These are phyloP conservation scores for Atrina japonica DNA, from an alignment of 2,888 invertebrate species.

Conservation along the genomic window DNA sequence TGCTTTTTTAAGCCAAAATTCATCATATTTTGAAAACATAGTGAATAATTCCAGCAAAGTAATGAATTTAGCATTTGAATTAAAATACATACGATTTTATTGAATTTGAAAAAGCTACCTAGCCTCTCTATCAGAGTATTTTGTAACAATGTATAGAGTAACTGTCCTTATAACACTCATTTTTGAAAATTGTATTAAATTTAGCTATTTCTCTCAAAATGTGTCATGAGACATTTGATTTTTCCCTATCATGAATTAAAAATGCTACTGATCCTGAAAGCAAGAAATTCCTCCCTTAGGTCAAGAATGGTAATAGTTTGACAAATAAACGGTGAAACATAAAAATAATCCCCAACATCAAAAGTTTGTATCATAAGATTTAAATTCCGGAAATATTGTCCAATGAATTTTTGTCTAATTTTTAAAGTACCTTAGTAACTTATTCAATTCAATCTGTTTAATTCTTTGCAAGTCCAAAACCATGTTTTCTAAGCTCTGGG, in stretches of 20 bases:
- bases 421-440: conserved; percentile 9
- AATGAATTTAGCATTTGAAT: conserved; percentile 19
- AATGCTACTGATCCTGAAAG: conserved; percentile 20
- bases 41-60: conserved; percentile 19
- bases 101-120: conserved; percentile 12
- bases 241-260: conserved; percentile 25
- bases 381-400: neutral
- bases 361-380: conserved; percentile 28
- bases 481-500: conserved; percentile 21
- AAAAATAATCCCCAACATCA: conserved; percentile 15
- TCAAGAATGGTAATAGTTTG: conserved; percentile 15
- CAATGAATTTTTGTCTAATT: too few relatives aligned
- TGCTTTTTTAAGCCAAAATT: conserved; percentile 12
- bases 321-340: conserved; percentile 21
- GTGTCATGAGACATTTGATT: conserved; percentile 2
- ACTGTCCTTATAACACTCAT: neutral
- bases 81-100: neutral
- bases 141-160: conserved; percentile 13
- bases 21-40: neutral
- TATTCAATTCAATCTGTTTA: conserved; percentile 18
- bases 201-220: conserved; percentile 11
- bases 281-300: conserved; percentile 7
- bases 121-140: conserved; percentile 14
- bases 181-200: neutral
- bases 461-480: conserved; percentile 3